These are phyloP conservation scores for Drosophila mojavensis DNA, from an alignment of 1,140 invertebrate genomes.

Conservation along the genomic window DNA sequence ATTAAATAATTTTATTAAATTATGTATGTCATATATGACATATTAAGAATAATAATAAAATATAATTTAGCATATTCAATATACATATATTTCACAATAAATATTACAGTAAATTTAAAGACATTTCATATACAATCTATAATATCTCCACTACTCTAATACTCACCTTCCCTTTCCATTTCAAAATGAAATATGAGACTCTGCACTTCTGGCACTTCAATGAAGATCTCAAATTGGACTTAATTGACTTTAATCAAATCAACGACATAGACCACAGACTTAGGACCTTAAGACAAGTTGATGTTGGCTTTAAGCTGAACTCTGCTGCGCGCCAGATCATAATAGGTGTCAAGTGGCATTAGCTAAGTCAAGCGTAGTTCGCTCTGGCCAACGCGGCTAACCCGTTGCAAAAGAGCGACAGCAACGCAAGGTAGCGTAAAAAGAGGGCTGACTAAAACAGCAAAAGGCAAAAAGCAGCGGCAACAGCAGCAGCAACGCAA, in stretches of 20 bases:
- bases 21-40: too few relatives aligned
- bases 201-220: not conserved
- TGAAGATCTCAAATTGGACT: constrained; percentile 1
- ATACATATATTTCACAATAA: too few relatives aligned
- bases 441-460: constrained; percentile 13
- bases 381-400: not conserved
- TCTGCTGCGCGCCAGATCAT: constrained; percentile 9
- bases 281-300: constrained; percentile 19
- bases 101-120: too few relatives aligned
- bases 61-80: too few relatives aligned
- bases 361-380: constrained; percentile 47
- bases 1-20: too few relatives aligned
- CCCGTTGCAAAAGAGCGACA: constrained; percentile 28
- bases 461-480: not conserved
- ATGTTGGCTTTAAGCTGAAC: constrained; percentile 9
- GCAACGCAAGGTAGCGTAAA: constrained; percentile 48
- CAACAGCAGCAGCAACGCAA: not conserved
- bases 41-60: too few relatives aligned
- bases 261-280: constrained; percentile 10
- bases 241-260: constrained; percentile 19
- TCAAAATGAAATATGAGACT: too few relatives aligned
- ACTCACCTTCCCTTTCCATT: not conserved
- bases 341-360: constrained; percentile 64
- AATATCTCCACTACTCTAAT: too few relatives aligned
- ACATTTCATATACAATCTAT: too few relatives aligned